These are phyloP conservation scores for Drosophila histrio DNA, from an alignment of 2,888 invertebrate genomes.

Conservation along the genomic window DNA sequence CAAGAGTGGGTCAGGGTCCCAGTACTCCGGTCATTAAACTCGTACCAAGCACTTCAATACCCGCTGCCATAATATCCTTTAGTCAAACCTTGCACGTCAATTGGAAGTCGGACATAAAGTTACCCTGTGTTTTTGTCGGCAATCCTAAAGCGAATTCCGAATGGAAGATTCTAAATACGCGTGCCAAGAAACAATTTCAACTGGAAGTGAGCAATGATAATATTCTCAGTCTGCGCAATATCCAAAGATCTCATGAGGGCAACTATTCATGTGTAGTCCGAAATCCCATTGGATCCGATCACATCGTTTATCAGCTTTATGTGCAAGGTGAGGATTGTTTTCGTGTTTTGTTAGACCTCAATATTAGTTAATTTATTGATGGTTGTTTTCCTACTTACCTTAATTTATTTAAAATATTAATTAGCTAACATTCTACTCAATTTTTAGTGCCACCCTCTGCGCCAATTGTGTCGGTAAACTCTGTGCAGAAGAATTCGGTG, in stretches of 20 bases:
- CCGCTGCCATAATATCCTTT: slow-evolving; percentile 86
- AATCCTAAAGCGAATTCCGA: slow-evolving; percentile 85
- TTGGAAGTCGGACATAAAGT: slow-evolving; percentile 85
- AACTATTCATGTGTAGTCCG: slow-evolving; percentile 86
- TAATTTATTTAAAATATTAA: neutral
- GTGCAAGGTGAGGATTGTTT: slow-evolving; percentile 85
- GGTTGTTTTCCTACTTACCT: too few relatives aligned
- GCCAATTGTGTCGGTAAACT: slow-evolving; percentile 85
- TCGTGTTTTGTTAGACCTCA: too few relatives aligned
- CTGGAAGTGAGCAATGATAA: slow-evolving; percentile 85
- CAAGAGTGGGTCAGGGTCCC: slow-evolving; percentile 87
- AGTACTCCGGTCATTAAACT: slow-evolving; percentile 86
- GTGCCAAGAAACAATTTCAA: slow-evolving; percentile 79
- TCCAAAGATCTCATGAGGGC: slow-evolving; percentile 85
- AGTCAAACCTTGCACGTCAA: slow-evolving; percentile 85
- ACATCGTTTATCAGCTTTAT: slow-evolving; percentile 85
- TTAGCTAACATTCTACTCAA: neutral
- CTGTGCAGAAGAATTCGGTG: slow-evolving; percentile 85
- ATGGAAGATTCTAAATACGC: slow-evolving; percentile 85
- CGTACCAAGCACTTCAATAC: slow-evolving; percentile 84
- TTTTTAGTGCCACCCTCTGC: slow-evolving; percentile 86
- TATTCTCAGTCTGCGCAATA: slow-evolving; percentile 85
- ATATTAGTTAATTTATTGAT: too few relatives aligned
- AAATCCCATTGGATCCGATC: slow-evolving; percentile 85
- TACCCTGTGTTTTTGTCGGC: slow-evolving; percentile 86